Conservation (phyloP, 1,140 invertebrate species). For the Megalopta genalis region DNA sequence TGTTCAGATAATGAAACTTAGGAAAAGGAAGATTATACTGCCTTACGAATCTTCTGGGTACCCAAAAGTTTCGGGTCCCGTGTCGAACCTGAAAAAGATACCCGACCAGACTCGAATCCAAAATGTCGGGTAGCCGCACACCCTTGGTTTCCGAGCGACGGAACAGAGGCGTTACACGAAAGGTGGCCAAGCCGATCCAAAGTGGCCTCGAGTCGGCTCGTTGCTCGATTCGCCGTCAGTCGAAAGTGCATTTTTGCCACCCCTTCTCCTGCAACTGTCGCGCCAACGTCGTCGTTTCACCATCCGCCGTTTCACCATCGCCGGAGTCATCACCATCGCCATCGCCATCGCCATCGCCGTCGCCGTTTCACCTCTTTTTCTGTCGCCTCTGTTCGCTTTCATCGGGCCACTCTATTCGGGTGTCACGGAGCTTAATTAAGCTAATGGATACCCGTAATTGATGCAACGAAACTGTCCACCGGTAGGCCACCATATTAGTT, state of each 20-base stretch:
- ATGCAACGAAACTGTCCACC: slow-evolving; percentile 48
- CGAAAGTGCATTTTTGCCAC: slow-evolving; percentile 24
- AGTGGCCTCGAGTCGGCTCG: background rate
- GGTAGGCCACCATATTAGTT: slow-evolving; percentile 43
- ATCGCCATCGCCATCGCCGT: too few relatives aligned
- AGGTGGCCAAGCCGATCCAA: background rate
- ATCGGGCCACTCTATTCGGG: slow-evolving; percentile 13
- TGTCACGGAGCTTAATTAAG: slow-evolving; percentile 59
- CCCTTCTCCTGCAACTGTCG: background rate
- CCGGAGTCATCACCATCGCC: too few relatives aligned
- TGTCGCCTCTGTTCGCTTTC: slow-evolving; percentile 13
- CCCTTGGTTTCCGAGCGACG: too few relatives aligned
- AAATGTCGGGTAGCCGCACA: too few relatives aligned
- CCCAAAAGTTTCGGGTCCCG: too few relatives aligned
- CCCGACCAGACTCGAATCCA: too few relatives aligned
- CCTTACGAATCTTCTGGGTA: too few relatives aligned
- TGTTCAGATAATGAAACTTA: too few relatives aligned
- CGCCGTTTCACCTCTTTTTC: background rate
- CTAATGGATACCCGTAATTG: slow-evolving; percentile 65
- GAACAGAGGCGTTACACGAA: too few relatives aligned
- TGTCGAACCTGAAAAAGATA: too few relatives aligned
- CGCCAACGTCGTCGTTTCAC: background rate
- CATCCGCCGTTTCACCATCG: too few relatives aligned
- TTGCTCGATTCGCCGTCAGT: background rate
- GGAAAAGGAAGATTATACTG: too few relatives aligned